Evolutionary conservation across 2,113 vertebrate species (phyloP).

Genomic region (Mus pahari): DNA sequence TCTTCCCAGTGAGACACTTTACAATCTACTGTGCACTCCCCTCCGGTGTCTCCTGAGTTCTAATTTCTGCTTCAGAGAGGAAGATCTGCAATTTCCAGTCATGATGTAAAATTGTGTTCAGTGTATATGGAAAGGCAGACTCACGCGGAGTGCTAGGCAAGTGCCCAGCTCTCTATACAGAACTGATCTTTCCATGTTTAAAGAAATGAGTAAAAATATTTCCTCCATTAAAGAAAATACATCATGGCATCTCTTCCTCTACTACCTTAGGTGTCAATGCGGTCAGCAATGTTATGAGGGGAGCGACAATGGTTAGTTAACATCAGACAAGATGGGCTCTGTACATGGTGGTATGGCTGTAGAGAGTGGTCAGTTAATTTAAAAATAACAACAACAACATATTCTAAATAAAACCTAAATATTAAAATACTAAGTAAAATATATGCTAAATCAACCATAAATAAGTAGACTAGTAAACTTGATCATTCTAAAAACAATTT

Average conservation of each 20-base stretch:
- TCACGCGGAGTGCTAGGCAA: not conserved
- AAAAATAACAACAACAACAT: not conserved
- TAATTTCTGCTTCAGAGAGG: conserved; percentile 34
- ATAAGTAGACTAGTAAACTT: not conserved
- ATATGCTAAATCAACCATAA: not conserved
- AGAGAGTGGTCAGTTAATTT: not conserved
- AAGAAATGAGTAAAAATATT: conserved; percentile 54
- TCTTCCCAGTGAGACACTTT: conserved; percentile 1
- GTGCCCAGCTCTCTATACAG: not conserved
- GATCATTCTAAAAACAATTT: conserved; percentile 44
- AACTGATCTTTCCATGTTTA: not conserved
- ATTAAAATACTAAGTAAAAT: conserved; percentile 42
- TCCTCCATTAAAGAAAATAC: not conserved
- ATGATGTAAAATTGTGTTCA: not conserved
- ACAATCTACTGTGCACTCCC: not conserved
- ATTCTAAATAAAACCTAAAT: not conserved
- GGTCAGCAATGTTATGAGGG: not conserved
- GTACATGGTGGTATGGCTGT: not conserved
- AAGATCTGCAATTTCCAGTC: not conserved
- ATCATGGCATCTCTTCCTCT: not conserved
- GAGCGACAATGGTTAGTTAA: not conserved
- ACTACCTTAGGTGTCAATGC: not conserved
- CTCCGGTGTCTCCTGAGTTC: conserved; percentile 47
- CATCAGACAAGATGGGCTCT: not conserved
- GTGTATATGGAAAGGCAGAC: not conserved